Percentiles rank a stretch among this genome's conserved stretches.
Evolutionary conservation across 2,797 vertebrate species (phyloP).

Genomic region (Peromyscus eremicus): DNA sequence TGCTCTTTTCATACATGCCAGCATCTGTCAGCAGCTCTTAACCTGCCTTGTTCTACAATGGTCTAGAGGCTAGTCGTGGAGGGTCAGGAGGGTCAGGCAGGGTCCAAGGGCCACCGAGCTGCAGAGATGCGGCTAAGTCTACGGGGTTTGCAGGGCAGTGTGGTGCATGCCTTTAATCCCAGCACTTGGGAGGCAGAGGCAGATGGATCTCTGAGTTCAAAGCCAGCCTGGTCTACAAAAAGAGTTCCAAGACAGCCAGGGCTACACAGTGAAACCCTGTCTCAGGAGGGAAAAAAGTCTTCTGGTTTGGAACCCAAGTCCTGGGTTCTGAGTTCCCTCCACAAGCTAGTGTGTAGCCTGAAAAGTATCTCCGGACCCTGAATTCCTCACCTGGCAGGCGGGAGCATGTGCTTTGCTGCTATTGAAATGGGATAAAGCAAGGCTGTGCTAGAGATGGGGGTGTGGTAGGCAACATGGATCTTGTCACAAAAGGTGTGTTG

Average conservation of each 20-base stretch:
- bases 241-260: not conserved
- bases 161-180: not conserved
- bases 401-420: not conserved
- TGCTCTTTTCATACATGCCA: not conserved
- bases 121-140: too few species aligned
- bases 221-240: not conserved
- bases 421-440: accelerated
- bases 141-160: not conserved
- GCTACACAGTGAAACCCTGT: not conserved
- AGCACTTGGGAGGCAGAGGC: not conserved
- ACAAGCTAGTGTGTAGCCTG: not conserved
- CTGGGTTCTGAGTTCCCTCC: not conserved
- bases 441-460: not conserved
- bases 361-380: not conserved
- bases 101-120: not conserved
- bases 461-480: not conserved
- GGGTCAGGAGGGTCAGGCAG: not conserved
- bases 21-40: not conserved
- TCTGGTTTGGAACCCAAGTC: not conserved
- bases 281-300: not conserved
- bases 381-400: not conserved
- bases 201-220: not conserved
- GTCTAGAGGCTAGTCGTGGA: accelerated
- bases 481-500: not conserved
- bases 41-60: not conserved